phyloP scores from a whole-genome alignment of 2,888 invertebrate genomes.

The Drosophila robusta region DNA sequence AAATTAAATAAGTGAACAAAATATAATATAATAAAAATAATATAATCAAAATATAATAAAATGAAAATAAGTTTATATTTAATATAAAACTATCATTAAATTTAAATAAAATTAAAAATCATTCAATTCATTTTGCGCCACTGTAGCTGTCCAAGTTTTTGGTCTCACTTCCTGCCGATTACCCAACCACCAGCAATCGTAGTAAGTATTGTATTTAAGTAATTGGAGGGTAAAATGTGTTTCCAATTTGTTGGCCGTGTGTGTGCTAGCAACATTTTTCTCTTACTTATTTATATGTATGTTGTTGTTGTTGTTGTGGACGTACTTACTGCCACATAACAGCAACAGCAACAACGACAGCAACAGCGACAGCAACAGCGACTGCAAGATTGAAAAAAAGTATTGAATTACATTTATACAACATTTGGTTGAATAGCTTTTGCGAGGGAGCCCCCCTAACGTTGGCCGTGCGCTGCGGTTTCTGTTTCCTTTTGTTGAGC shows the following conservation, averaged over 20 bases:
- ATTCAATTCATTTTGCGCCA: too few relatives aligned
- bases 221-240: constrained; percentile 81
- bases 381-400: constrained; percentile 73
- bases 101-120: too few relatives aligned
- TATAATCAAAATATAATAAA: too few relatives aligned
- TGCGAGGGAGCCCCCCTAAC: constrained; percentile 17
- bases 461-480: constrained; percentile 61
- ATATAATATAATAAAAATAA: too few relatives aligned
- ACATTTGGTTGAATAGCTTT: constrained; percentile 76
- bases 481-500: constrained; percentile 71
- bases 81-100: too few relatives aligned
- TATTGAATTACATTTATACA: constrained; percentile 80
- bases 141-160: constrained; percentile 16
- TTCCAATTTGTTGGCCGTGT: constrained; percentile 70
- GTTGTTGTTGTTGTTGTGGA: background rate
- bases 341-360: constrained; percentile 38
- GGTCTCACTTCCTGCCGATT: constrained; percentile 2
- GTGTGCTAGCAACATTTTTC: constrained; percentile 46
- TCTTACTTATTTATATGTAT: background rate
- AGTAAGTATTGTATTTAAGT: constrained; percentile 68
- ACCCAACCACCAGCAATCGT: constrained; percentile 25
- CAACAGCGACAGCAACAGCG: constrained; percentile 36
- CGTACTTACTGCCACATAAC: too few relatives aligned
- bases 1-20: too few relatives aligned
- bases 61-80: too few relatives aligned